Evolutionary conservation across 1,140 invertebrate genomes (phyloP).

Genomic region (Zaprionus gabonicus): DNA sequence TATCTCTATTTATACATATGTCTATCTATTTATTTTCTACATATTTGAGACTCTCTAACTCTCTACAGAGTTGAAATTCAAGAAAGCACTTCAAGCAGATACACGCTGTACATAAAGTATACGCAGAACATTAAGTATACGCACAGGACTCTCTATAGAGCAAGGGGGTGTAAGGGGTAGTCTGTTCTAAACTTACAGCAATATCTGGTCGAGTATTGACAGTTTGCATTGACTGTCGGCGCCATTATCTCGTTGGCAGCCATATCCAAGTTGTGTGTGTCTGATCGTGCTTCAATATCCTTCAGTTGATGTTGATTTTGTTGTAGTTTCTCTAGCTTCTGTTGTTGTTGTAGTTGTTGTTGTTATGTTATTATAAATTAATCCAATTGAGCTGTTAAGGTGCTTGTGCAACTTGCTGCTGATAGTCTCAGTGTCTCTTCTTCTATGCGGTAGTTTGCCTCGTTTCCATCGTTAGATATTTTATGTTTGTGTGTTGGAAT

Average conservation of each 20-base stretch:
- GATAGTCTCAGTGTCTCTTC: conserved; percentile 38
- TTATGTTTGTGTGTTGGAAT: conserved; percentile 39
- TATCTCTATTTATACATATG: no score
- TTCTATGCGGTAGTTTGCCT: conserved; percentile 50
- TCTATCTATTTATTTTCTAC: no score
- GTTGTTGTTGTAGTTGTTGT: conserved; percentile 3
- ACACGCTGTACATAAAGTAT: not conserved
- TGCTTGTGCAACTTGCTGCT: no score
- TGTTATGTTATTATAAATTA: conserved; percentile 24
- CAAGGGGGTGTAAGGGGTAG: not conserved
- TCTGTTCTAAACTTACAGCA: conserved; percentile 69
- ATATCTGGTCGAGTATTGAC: conserved; percentile 82
- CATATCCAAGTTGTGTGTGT: conserved; percentile 64
- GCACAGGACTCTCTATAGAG: not conserved
- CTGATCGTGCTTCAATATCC: conserved; percentile 42
- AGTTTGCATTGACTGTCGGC: conserved; percentile 81
- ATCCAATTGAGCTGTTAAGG: conserved; percentile 50
- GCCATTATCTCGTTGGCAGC: conserved; percentile 83
- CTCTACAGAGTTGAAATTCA: not conserved
- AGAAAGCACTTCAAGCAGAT: no score
- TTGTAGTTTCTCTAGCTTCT: not conserved
- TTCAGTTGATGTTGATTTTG: conserved; percentile 29
- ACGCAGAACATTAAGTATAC: not conserved
- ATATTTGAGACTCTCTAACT: not conserved
- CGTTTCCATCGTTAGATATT: conserved; percentile 68